Evolutionary conservation across 2,113 vertebrate species (phyloP), one percentile per base, ranked within the genome.

Genomic region (Gambusia holbrooki): DNA sequence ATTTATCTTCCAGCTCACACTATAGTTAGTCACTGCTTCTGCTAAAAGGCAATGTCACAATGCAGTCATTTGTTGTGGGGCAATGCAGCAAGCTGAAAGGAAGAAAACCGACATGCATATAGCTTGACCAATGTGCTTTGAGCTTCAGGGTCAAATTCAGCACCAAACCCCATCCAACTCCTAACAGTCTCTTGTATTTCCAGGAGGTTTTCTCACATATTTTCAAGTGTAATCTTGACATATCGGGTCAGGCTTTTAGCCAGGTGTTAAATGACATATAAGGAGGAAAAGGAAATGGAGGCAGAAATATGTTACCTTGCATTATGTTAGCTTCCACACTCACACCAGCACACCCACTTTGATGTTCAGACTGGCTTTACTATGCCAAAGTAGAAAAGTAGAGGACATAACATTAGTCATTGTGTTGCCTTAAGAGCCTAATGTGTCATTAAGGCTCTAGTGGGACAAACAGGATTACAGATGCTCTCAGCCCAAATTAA

Each of bases 371-470:
- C 66, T 51, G 67, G 63, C 85, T 72, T 25, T 60, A 62, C 73
- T 62, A 65, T 75, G 70, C 73, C 74, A 85, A 74, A 87, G 70
- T 54, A 54, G 48, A 54, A 42, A 54, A 54, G 51, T 71, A 75
- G 68, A 69, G 69, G 69, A 90, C 86, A 88, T 67, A 71, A 86
- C 86, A 90, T 92, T 84, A 90, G 83, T 91, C 89, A 90, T 60
- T 77, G 66, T 83, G 79, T 80, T 84, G 87, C 84, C 82, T 76
- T 75, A 80, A 88, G 84, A 92, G 79, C 76, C 76, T 84, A 92
- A 88, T 87, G 86, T 90, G 86, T 90, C 86, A 90, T 91, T 88
- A 91, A 84, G 75, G 74, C 83, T 84, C 89, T 81, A 73, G 70
- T 87, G 88, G 86, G 88, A 91, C 5, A 12, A 68, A 62, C 12